A percentile compares a stretch with the other conserved stretches of the same genome.
Conservation (phyloP, 2,888 invertebrate species). For the Margaritifera margaritifera region DNA sequence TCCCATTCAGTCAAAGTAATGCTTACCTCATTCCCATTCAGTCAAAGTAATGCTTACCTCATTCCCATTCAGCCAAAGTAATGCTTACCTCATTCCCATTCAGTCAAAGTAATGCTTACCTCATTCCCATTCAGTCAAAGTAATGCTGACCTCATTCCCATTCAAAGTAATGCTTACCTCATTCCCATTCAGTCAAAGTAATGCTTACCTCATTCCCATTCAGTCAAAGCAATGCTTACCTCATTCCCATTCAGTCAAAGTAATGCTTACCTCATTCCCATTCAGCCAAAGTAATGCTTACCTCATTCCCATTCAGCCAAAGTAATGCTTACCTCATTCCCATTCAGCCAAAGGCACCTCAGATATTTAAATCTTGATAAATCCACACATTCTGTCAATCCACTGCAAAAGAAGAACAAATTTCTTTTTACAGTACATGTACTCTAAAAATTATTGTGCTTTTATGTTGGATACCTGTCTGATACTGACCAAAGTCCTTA, state of each 20-base stretch:
- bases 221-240: too few relatives aligned
- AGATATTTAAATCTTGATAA: conserved; percentile 60
- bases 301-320: conserved; percentile 69
- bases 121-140: conserved; percentile 69
- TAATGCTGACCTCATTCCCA: too few relatives aligned
- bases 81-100: conserved; percentile 68
- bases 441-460: too few relatives aligned
- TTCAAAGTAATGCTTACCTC: too few relatives aligned
- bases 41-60: too few relatives aligned
- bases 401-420: conserved; percentile 46
- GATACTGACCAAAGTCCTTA: too few relatives aligned
- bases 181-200: conserved; percentile 69
- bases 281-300: conserved; percentile 71
- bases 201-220: conserved; percentile 68
- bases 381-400: conserved; percentile 51
- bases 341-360: conserved; percentile 65
- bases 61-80: conserved; percentile 70
- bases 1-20: conserved; percentile 70
- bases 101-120: too few relatives aligned
- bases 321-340: conserved; percentile 62
- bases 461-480: too few relatives aligned
- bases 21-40: conserved; percentile 68
- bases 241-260: conserved; percentile 69
- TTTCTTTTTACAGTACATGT: background rate
- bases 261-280: too few relatives aligned